Evolutionary conservation across 2,113 vertebrate genomes (phyloP), one percentile per base, ranked within the genome.

Genomic region (Sturnus vulgaris): DNA sequence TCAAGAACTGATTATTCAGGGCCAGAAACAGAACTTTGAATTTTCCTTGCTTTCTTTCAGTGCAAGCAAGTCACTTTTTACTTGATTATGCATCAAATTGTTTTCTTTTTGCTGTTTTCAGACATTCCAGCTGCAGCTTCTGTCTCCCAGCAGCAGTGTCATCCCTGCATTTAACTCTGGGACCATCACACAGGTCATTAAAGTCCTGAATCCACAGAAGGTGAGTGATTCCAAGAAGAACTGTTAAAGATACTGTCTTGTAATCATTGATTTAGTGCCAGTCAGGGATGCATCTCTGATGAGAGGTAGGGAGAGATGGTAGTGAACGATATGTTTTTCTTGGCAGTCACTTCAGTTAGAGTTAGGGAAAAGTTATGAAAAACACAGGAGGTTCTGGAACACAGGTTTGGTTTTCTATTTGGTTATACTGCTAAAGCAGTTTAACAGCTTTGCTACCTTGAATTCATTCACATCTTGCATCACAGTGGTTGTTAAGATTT

Each of bases 71-170:
- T 63, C 11, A 28, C 16, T 88, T 69, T 14, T 31, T 60, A 50
- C 23, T 90, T 85, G 37, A 50, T 70, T 18, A 65, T 27, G 3
- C 33, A 30, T 75, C 12, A n/a, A 21, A 52, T 53, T 86, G 28
- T 77, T 88, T 76, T 85, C 30, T 55, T 42, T 68, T 52, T 91
- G 49, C 49, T 95, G 87, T 91, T 68, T 76, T 71, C 89, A 99
- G 99, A 99, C 99, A 93, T 99, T 99, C 98, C 99, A 99, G 98
- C 99, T 99, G 98, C 99, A 99, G 98, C 99, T 99, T 53, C 98
- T 99, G 82, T 99, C 99, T 96, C 99, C 99, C 57, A 99, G 99
- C 98, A 99, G 99, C 98, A 99, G 99, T 93, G 93, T 98, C 93
- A 98, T 99, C 97, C 99, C 99, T 97, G 98, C 99, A 78, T 99